Evolutionary conservation across 1,140 invertebrate genomes (phyloP).

Genomic region (Nephotettix cincticeps): DNA sequence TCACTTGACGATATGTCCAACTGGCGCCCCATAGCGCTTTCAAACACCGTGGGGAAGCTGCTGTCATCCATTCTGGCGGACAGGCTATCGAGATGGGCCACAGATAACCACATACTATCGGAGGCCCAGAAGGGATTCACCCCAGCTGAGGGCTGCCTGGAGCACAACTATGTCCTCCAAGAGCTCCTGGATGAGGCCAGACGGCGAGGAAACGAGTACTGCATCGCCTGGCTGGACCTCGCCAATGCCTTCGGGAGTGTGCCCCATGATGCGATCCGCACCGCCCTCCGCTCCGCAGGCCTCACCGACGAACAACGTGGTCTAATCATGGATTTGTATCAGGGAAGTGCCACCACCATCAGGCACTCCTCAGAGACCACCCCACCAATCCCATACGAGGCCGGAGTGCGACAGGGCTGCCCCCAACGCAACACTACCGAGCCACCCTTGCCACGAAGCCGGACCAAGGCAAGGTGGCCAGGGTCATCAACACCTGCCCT

Average conservation of each 20-base stretch:
- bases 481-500: neutral
- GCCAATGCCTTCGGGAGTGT: conserved; percentile 44
- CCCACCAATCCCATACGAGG: conserved; percentile 38
- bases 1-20: neutral
- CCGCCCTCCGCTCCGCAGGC: conserved; percentile 25
- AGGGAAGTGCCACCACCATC: neutral
- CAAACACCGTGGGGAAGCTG: neutral
- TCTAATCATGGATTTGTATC: conserved; percentile 34
- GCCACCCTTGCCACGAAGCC: neutral
- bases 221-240: conserved; percentile 44
- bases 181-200: conserved; percentile 32
- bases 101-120: neutral
- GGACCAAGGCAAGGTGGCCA: no score
- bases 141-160: neutral
- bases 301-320: conserved; percentile 18
- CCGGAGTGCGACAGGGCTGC: conserved; percentile 48
- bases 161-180: neutral
- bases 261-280: conserved; percentile 41
- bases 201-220: conserved; percentile 27
- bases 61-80: conserved; percentile 23
- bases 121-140: neutral
- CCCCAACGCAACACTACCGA: conserved; percentile 34
- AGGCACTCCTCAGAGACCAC: conserved; percentile 30
- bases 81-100: neutral
- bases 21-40: neutral